These are phyloP conservation scores for Pongo pygmaeus DNA, from an alignment of 2,113 vertebrate species.

Conservation along the genomic window DNA sequence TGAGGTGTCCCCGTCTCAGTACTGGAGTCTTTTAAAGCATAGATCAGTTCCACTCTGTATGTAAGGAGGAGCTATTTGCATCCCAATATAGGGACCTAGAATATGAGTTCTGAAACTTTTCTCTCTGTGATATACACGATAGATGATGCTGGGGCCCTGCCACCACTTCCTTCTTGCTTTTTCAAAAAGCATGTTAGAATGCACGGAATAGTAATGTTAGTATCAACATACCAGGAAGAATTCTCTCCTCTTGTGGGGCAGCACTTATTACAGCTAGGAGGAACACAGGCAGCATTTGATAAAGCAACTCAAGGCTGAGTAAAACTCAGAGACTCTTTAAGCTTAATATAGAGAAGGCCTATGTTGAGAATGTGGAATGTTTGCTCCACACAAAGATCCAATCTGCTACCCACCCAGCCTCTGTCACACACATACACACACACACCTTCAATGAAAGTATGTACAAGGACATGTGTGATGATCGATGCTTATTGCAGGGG, in stretches of 20 bases:
- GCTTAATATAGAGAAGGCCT: neutral
- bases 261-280: neutral
- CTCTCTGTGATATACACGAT: neutral
- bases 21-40: neutral
- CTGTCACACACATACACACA: neutral
- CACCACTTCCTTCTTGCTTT: neutral
- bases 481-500: neutral
- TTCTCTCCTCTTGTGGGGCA: neutral
- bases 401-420: neutral
- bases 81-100: neutral
- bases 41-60: neutral
- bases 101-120: neutral
- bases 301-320: neutral
- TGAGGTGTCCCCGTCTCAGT: neutral
- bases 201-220: neutral
- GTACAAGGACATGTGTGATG: neutral
- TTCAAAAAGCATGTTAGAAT: neutral
- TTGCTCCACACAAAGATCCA: neutral
- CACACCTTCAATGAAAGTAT: neutral
- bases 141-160: neutral
- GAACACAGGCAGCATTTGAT: neutral
- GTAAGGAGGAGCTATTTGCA: neutral
- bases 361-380: neutral
- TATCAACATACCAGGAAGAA: neutral
- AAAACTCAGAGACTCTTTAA: neutral